Percentiles rank a stretch among this genome's conserved stretches.
Evolutionary conservation across 2,797 vertebrate genomes (phyloP).

Genomic region (Poecilia gillii): DNA sequence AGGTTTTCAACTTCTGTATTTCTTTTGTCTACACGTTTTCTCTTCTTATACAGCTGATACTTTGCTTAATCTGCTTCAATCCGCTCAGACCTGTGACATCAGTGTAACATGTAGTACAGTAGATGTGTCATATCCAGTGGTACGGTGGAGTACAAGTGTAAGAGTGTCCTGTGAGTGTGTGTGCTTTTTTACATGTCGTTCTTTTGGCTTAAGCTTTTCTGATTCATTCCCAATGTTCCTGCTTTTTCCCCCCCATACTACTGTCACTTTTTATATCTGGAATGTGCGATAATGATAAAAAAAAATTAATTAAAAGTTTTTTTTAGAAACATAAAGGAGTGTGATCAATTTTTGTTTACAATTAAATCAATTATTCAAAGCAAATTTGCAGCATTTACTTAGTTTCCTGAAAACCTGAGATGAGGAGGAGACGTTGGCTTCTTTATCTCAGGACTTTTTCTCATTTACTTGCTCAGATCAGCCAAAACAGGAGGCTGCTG

Average conservation of each 20-base stretch:
- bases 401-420: not conserved
- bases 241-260: slow-evolving; percentile 59
- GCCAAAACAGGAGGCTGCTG: not conserved
- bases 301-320: slow-evolving; percentile 62
- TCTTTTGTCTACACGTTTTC: slow-evolving; percentile 34
- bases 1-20: slow-evolving; percentile 9
- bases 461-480: not conserved
- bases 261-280: slow-evolving; percentile 70
- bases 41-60: slow-evolving; percentile 34
- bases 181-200: slow-evolving; percentile 33
- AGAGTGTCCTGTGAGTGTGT: slow-evolving; percentile 65
- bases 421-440: not conserved
- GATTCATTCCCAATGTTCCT: slow-evolving; percentile 52
- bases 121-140: slow-evolving; percentile 56
- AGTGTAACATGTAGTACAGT: slow-evolving; percentile 42
- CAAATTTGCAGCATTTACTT: not conserved
- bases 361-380: not conserved
- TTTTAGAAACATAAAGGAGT: slow-evolving; percentile 32
- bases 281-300: slow-evolving; percentile 60
- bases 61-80: slow-evolving; percentile 51
- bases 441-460: not conserved
- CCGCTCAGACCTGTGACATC: slow-evolving; percentile 58
- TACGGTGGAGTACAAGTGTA: slow-evolving; percentile 50
- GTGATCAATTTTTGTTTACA: not conserved
- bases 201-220: slow-evolving; percentile 35